phyloP scores from a whole-genome alignment of 2,888 invertebrate species.

The Leptura quadrifasciata region DNA sequence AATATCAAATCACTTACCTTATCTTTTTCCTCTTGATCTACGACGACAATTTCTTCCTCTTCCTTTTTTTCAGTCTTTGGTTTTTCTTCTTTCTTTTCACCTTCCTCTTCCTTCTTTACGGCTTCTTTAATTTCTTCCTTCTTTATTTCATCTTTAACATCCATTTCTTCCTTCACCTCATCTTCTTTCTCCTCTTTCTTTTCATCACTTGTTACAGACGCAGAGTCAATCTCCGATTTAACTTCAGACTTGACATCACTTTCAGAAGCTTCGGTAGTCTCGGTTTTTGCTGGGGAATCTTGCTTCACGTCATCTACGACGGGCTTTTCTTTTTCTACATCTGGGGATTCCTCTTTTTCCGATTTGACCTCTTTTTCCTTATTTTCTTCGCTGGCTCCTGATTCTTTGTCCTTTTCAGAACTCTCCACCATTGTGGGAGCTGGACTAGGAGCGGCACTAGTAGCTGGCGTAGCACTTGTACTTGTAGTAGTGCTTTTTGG shows the following conservation, averaged over 20 bases:
- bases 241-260: constrained; percentile 75
- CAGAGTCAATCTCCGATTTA: constrained; percentile 55
- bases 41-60: constrained; percentile 82
- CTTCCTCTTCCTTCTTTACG: constrained; percentile 77
- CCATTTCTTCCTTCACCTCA: constrained; percentile 67
- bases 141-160: constrained; percentile 70
- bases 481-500: constrained; percentile 77
- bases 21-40: constrained; percentile 77
- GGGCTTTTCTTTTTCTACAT: constrained; percentile 46
- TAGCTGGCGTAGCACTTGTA: constrained; percentile 80
- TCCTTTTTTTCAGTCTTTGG: constrained; percentile 74
- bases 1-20: constrained; percentile 40
- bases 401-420: constrained; percentile 66
- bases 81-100: constrained; percentile 76
- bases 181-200: constrained; percentile 64
- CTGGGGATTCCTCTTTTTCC: constrained; percentile 40
- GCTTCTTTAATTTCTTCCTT: constrained; percentile 71
- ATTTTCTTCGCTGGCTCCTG: constrained; percentile 59
- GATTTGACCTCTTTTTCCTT: constrained; percentile 49
- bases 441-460: constrained; percentile 85
- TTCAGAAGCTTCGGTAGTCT: constrained; percentile 64
- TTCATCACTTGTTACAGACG: constrained; percentile 53
- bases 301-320: constrained; percentile 52
- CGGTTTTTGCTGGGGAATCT: constrained; percentile 17
- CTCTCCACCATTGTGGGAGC: constrained; percentile 76